Evolutionary conservation across 2,113 vertebrate species (phyloP).

Genomic region (Paramisgurnus dabryanus): DNA sequence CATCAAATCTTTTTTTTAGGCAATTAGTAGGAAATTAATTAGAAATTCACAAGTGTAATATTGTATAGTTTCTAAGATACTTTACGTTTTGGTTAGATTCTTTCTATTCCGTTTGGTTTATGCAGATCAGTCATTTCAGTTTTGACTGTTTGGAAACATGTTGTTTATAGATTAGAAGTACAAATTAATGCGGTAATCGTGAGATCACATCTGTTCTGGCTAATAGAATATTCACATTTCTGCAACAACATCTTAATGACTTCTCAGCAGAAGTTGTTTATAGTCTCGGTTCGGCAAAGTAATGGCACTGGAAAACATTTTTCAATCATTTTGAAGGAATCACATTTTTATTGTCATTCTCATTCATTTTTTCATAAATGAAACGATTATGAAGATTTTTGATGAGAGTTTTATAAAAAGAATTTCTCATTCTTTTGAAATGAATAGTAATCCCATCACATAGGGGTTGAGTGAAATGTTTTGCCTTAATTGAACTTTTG

Average conservation of each 20-base stretch:
- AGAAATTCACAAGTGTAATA: too few species aligned
- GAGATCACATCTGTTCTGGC: background rate
- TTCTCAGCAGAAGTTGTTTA: conserved; percentile 18
- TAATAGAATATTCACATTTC: conserved; percentile 38
- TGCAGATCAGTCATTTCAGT: background rate
- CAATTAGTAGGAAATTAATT: too few species aligned
- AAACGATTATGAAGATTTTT: conserved; percentile 5
- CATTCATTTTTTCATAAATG: conserved; percentile 13
- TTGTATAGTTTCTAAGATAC: too few species aligned
- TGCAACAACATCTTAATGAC: conserved; percentile 39
- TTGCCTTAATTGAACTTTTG: conserved; percentile 54
- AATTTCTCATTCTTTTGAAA: conserved; percentile 27
- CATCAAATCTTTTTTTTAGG: too few species aligned
- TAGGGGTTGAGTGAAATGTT: conserved; percentile 46
- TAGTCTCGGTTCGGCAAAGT: conserved; percentile 23
- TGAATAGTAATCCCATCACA: conserved; percentile 52
- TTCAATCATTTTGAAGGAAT: conserved; percentile 9
- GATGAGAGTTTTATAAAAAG: conserved; percentile 15
- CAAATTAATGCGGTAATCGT: background rate
- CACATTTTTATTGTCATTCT: conserved; percentile 34
- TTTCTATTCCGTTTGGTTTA: too few species aligned
- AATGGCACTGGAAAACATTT: conserved; percentile 38
- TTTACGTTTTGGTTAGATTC: too few species aligned
- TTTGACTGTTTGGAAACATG: background rate
- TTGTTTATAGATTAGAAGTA: conserved; percentile 25